Evolutionary conservation across 2,888 invertebrate species (phyloP).

Genomic region (Octonoba sinensis): DNA sequence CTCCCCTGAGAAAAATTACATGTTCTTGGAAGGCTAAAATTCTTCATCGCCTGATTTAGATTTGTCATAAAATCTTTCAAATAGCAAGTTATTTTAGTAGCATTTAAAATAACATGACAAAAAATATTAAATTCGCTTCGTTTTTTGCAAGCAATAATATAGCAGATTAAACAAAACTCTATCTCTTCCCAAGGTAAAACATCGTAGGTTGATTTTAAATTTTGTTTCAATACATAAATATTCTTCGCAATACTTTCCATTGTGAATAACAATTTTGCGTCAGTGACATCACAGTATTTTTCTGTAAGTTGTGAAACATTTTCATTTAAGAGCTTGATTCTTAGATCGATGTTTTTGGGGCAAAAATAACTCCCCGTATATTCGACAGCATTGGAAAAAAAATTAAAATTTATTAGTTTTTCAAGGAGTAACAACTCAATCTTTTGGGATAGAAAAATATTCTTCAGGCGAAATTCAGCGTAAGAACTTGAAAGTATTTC

Average conservation of each 20-base stretch:
- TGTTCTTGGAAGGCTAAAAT: neutral
- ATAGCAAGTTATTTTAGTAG: slow-evolving; percentile 1
- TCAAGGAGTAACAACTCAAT: slow-evolving; percentile 5
- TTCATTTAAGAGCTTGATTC: too few species aligned
- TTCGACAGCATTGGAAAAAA: too few species aligned
- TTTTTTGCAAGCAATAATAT: neutral
- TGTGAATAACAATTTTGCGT: neutral
- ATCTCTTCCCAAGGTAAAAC: slow-evolving; percentile 49
- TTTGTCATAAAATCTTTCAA: slow-evolving; percentile 5
- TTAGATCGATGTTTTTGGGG: too few species aligned
- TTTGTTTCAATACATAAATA: slow-evolving; percentile 25
- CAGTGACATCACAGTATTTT: neutral
- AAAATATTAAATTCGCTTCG: neutral
- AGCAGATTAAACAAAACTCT: slow-evolving; percentile 22
- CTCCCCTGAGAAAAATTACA: neutral
- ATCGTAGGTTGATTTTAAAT: slow-evolving; percentile 21
- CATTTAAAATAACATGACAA: slow-evolving; percentile 4
- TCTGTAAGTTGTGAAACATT: too few species aligned
- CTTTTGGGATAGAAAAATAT: neutral
- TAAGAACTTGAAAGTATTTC: slow-evolving; percentile 17
- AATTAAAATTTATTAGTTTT: too few species aligned
- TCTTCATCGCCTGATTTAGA: neutral
- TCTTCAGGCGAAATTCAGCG: slow-evolving; percentile 23
- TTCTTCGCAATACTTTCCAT: slow-evolving; percentile 18
- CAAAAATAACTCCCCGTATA: too few species aligned